Percentiles rank a stretch among this genome's conserved stretches.
These are phyloP conservation scores for Drosophila stalkeri DNA, from an alignment of 2,888 invertebrate species.

Conservation along the genomic window DNA sequence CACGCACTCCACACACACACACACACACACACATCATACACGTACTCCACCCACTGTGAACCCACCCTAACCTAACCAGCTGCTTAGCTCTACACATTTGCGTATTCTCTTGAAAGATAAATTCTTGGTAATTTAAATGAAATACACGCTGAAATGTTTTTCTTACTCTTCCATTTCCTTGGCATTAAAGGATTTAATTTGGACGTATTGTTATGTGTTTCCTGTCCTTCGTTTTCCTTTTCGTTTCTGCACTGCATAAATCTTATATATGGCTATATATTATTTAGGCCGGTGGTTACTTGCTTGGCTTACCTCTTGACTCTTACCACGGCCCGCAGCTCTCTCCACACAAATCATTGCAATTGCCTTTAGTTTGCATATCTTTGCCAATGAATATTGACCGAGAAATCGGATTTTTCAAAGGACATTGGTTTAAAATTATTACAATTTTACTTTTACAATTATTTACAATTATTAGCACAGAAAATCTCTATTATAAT, in stretches of 20 bases:
- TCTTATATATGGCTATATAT: slow-evolving; percentile 37
- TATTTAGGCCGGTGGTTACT: slow-evolving; percentile 11
- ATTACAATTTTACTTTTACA: too few relatives aligned
- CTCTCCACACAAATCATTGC: slow-evolving; percentile 20
- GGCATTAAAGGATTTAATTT: slow-evolving; percentile 75
- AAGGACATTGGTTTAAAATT: background rate
- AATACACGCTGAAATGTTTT: slow-evolving; percentile 64
- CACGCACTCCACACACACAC: slow-evolving; percentile 8
- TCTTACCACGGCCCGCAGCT: background rate
- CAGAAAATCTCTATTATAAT: too few relatives aligned
- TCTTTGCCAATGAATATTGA: background rate
- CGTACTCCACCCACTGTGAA: background rate
- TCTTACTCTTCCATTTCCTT: slow-evolving; percentile 25
- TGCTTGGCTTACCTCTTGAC: background rate
- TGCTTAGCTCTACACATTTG: slow-evolving; percentile 33
- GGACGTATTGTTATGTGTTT: slow-evolving; percentile 69
- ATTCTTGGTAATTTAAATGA: slow-evolving; percentile 75
- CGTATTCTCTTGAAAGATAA: slow-evolving; percentile 52
- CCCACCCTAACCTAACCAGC: slow-evolving; percentile 7
- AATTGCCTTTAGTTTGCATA: slow-evolving; percentile 6
- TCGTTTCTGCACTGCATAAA: slow-evolving; percentile 43
- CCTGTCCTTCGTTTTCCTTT: background rate
- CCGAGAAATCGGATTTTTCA: background rate
- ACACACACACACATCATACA: slow-evolving; percentile 6
- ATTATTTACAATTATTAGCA: too few relatives aligned